Evolutionary conservation across 1,140 invertebrate species (phyloP).

Genomic region (Armadillidium nasatum): DNA sequence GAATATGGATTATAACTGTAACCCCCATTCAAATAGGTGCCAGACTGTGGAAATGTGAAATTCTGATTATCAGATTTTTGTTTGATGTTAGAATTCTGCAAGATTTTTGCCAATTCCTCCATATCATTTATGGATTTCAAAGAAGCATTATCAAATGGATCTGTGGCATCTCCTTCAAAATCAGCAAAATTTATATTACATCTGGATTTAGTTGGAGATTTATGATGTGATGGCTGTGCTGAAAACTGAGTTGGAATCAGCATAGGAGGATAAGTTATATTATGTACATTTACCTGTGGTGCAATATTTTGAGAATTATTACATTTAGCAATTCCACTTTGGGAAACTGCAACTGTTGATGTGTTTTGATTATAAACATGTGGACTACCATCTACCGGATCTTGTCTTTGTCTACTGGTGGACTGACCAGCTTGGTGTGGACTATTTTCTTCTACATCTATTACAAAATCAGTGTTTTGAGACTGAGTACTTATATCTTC

Average conservation of each 20-base stretch:
- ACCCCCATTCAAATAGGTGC: no score
- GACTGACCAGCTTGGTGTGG: background rate
- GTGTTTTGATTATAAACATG: background rate
- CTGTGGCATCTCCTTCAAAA: conserved; percentile 50
- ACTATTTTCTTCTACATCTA: conserved; percentile 2
- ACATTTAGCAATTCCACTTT: background rate
- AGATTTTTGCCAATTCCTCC: no score
- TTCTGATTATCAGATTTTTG: no score
- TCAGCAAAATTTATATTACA: conserved; percentile 46
- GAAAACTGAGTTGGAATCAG: conserved; percentile 30
- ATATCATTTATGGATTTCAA: no score
- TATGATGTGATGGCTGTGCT: conserved; percentile 22
- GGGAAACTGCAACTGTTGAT: conserved; percentile 1
- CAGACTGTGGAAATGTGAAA: no score
- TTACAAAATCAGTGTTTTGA: background rate
- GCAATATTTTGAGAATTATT: background rate
- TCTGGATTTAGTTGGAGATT: conserved; percentile 26
- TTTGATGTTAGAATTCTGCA: no score
- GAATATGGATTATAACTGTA: no score
- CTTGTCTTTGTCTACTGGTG: no score
- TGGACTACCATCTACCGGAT: no score
- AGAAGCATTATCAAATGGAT: conserved; percentile 48
- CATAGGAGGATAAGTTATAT: conserved; percentile 28
- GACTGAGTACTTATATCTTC: background rate
- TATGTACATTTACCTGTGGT: conserved; percentile 1